Evolutionary conservation across 2,797 vertebrate species (phyloP).

Genomic region (Pangasius larnaudii): DNA sequence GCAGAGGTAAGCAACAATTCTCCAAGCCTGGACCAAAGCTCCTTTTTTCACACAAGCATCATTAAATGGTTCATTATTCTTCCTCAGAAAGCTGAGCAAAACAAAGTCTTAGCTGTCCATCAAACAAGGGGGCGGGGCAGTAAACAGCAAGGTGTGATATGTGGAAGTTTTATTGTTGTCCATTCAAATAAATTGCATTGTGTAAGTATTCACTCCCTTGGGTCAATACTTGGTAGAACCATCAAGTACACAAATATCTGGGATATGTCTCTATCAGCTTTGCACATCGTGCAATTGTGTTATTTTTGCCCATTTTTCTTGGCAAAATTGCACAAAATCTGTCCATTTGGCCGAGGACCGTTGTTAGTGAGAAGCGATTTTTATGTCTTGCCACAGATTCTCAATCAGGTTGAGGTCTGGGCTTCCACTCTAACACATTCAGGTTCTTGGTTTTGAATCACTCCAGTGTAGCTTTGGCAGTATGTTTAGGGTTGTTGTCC

Average conservation of each 20-base stretch:
- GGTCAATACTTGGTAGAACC: not conserved
- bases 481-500: not conserved
- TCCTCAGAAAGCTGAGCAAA: not conserved
- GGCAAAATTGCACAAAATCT: not conserved
- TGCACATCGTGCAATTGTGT: not conserved
- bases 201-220: not conserved
- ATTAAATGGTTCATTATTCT: not conserved
- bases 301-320: not conserved
- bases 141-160: not conserved
- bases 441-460: not conserved
- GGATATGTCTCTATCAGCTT: not conserved
- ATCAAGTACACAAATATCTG: not conserved
- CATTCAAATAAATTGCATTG: not conserved
- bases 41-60: not conserved
- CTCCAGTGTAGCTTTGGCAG: not conserved
- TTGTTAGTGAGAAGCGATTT: not conserved
- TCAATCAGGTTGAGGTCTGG: not conserved
- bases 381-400: not conserved
- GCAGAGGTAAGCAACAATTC: slow-evolving; percentile 81
- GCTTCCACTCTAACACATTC: not conserved
- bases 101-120: not conserved
- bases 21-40: not conserved
- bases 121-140: not conserved
- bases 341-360: not conserved
- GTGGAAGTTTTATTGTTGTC: not conserved